Evolutionary conservation across 2,113 vertebrate species (phyloP).

Genomic region (Centrocercus urophasianus): DNA sequence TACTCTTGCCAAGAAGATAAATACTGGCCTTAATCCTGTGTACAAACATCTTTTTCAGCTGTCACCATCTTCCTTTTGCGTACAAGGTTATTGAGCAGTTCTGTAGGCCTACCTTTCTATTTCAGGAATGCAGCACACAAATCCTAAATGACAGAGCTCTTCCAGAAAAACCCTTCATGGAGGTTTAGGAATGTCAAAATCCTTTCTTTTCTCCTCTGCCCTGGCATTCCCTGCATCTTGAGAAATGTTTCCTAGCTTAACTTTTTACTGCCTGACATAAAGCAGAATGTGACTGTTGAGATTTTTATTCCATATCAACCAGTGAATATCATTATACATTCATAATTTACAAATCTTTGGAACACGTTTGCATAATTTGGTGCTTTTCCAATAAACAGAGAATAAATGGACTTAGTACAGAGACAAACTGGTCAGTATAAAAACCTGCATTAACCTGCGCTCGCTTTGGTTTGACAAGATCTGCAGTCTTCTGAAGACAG

Average conservation of each 20-base stretch:
- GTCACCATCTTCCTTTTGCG: conserved; percentile 16
- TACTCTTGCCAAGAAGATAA: conserved; percentile 58
- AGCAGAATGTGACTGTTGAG: neutral
- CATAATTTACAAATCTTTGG: neutral
- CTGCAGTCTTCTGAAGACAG: neutral
- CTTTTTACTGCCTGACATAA: neutral
- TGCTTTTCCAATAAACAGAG: neutral
- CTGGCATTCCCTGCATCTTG: neutral
- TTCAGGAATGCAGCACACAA: neutral
- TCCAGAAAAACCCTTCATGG: neutral
- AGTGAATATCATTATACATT: neutral
- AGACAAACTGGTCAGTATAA: neutral
- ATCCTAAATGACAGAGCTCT: neutral
- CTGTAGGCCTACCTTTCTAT: neutral
- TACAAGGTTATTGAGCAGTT: neutral
- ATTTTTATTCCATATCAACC: neutral
- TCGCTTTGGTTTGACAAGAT: neutral
- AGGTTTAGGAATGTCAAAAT: neutral
- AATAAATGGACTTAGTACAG: neutral
- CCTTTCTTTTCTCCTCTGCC: neutral
- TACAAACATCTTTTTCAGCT: conserved; percentile 46
- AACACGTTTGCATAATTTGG: neutral
- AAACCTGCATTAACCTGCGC: neutral
- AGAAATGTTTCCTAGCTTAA: neutral
- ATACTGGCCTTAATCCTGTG: conserved; percentile 44